phyloP scores from a whole-genome alignment of 1,140 invertebrate genomes.

The Drosophila pectinifera region DNA sequence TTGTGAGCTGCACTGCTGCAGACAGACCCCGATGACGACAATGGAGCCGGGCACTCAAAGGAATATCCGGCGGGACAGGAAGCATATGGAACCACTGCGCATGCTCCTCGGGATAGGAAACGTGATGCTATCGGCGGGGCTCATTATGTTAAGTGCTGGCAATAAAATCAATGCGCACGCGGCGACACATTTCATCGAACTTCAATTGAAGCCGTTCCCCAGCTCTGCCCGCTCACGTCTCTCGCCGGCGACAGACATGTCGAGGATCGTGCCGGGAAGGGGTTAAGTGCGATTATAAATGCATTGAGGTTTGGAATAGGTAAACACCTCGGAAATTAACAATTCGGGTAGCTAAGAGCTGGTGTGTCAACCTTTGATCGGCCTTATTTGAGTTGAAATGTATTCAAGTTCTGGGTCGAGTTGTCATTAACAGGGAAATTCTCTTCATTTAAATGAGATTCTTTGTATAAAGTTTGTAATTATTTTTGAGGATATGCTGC shows the following conservation, averaged over 20 bases:
- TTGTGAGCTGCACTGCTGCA: conserved; percentile 65
- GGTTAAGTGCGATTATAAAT: conserved; percentile 37
- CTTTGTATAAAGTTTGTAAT: too few species aligned
- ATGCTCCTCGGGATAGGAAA: conserved; percentile 67
- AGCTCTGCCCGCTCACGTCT: conserved; percentile 48
- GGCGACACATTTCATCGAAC: conserved; percentile 71
- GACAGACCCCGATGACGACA: conserved; percentile 36
- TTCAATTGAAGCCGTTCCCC: conserved; percentile 75
- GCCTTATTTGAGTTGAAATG: not conserved
- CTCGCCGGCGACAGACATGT: conserved; percentile 29
- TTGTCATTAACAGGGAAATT: not conserved
- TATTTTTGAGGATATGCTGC: too few species aligned
- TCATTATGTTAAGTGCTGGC: conserved; percentile 82
- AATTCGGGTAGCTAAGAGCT: conserved; percentile 10
- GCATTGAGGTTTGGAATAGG: conserved; percentile 40
- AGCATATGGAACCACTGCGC: conserved; percentile 66
- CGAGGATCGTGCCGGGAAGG: conserved; percentile 56
- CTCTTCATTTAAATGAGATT: too few species aligned
- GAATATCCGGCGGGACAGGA: conserved; percentile 79
- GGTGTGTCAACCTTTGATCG: conserved; percentile 19
- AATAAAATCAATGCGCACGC: conserved; percentile 77
- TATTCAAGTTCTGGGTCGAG: conserved; percentile 4
- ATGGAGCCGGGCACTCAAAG: conserved; percentile 69
- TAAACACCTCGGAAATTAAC: conserved; percentile 8
- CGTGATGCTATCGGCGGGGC: conserved; percentile 74